Base-by-base conservation (phyloP, 2,113 vertebrate species). In the Propithecus coquereli region DNA sequence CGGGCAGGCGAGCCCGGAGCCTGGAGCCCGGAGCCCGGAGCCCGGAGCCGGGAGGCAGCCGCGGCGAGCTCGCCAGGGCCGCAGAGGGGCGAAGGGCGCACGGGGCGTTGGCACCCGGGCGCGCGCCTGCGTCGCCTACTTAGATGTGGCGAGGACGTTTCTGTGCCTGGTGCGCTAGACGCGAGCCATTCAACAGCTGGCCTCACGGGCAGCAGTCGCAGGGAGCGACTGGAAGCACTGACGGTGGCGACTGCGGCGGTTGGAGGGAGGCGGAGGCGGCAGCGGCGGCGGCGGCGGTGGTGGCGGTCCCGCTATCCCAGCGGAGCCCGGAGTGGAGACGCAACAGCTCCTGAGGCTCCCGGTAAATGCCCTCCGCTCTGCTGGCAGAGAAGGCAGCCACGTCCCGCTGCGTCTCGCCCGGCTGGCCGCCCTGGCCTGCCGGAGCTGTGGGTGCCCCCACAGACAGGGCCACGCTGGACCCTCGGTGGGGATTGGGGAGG, bases 151-250 rank as follows among this genome's bases (percentile, higher is more conserved):
- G 40, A 79, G 89, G 65, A 63, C 77, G 68, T 40, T 87, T 61
- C 45, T 77, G 93, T 71, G 73, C 82, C 37, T 43, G 2, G 84
- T n/a, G 80, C 74, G 74, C 86, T 94, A 17, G 68, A 87, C n/a
- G 88, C 37, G 93, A 97, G 52, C 90, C 80, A 71, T 95, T 96
- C 96, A 61, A 94, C 94, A 94, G 95, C 97, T 97, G 80, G 87
- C 90, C 74, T 97, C 83, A 3, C 27, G 70, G 76, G 76, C 63
- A 40, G 79, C 84, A 37, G 77, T 94, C 70, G 8, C 90, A 23
- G 71, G 27, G 77, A 96, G 79, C 17, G 9, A 40, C 65, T 14
- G 5, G 27, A 57, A 87, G 47, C 70, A 4, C 61, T 57, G 85
- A n/a, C 2, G 4, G 34, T 68, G 45, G 73, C 65, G n/a, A 61